Base-by-base conservation (phyloP, 1,140 invertebrate genomes). In the Notospermus geniculatus region DNA sequence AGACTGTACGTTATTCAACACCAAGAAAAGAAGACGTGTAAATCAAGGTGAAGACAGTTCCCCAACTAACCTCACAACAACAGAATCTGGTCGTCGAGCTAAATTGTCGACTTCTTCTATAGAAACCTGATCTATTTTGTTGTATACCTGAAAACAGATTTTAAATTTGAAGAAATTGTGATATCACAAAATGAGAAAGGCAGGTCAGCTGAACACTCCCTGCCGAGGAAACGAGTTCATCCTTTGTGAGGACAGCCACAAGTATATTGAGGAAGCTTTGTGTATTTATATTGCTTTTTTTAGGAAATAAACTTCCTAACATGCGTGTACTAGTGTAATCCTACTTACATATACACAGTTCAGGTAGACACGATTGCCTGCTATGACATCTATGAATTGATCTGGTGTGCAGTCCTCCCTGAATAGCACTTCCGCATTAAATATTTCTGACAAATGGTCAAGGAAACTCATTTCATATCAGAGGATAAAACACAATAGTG, bases 111-210 rank as follows among this genome's bases (percentile, higher is more conserved):
- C 92, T 84, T 99, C 96, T 82, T 99, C 96, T 68, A 99, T 95
- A 27, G 95, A 97, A 71, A 99, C 94, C 83, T 98, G 95, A 90
- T 99, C 97, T 71, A 99, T 97, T 87, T 99, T 99, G 82, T 99
- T 99, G 83, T 98, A 99, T 53, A 98, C 83, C 78, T 85, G 71
- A 7, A 69, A 36, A 36, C 32, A 36, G 32, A 7, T 36, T 36
- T 36, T 36, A 15, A n/a, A n/a, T n/a, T n/a, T n/a, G n/a, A n/a
- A n/a, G n/a, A n/a, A n/a, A n/a, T n/a, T n/a, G n/a, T n/a, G n/a
- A n/a, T n/a, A n/a, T n/a, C n/a, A n/a, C n/a, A n/a, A n/a, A n/a
- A n/a, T n/a, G n/a, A n/a, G n/a, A n/a, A n/a, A n/a, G n/a, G n/a
- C n/a, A n/a, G n/a, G n/a, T n/a, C n/a, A n/a, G n/a, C n/a, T n/a